Evolutionary conservation across 2,888 invertebrate genomes (phyloP), one percentile per base, ranked within the genome.

Genomic region (Byasa hedistus): DNA sequence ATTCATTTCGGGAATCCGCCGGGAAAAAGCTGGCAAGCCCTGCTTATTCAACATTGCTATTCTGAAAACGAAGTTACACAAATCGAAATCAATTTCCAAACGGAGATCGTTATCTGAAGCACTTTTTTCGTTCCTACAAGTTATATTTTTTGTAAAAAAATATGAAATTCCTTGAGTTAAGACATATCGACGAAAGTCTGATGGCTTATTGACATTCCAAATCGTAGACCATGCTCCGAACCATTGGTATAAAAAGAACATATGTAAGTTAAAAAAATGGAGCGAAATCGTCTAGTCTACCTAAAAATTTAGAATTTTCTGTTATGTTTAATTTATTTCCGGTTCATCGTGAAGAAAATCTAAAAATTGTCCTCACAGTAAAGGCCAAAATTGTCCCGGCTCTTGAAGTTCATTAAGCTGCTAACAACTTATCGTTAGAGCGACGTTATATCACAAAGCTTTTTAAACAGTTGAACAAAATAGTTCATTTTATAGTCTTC

Each of bases 1-100:
- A 65, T 65, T 65, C 65, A 60, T 65, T 65, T 59, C 55, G 59
- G 48, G 32, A 60, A 60, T 65, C 60, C 55, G 55, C 22, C 44
- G 58, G 65, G 65, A 60, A 65, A 65, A 65, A 60, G 60, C 59
- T 48, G 48, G 65, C 55, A 55, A 27, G 54, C 59, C 55, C 59
- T 56, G 54, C 65, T 65, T 65, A 65, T 64, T 54, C 59, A 60
- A 60, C 60, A 65, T 65, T 65, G 65, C 65, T 65, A 65, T 60
- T 59, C 60, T 24, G 60, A 32, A 60, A 65, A 65, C 65, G 65
- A 60, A 65, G 60, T 60, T 60, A 65, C 65, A 59, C 60, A 60
- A 59, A 65, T 65, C 65, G 65, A 65, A 65, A 60, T 60, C 65
- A 65, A 65, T 65, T 65, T 64, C 58, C 58, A 27, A 62, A 39